These are phyloP conservation scores for Epinotia ramella DNA, from an alignment of 2,888 invertebrate species.

Conservation along the genomic window DNA sequence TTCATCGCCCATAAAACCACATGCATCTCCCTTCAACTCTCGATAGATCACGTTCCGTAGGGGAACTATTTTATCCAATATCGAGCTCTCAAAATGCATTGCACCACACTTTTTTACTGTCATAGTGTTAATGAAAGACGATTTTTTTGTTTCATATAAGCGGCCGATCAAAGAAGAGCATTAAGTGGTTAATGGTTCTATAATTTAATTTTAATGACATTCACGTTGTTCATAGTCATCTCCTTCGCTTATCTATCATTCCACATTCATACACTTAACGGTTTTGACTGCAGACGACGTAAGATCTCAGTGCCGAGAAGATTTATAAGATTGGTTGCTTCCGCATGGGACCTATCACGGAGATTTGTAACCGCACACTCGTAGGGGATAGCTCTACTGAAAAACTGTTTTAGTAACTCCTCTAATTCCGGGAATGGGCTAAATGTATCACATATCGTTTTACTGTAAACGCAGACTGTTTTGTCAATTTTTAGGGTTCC, in stretches of 20 bases:
- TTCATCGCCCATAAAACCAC: conserved; percentile 80
- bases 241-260: conserved; percentile 31
- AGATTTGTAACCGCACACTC: conserved; percentile 65
- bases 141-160: conserved; percentile 20
- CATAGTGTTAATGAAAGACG: conserved; percentile 27
- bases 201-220: conserved; percentile 43
- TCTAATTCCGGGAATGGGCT: conserved; percentile 61
- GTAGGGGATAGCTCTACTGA: conserved; percentile 54
- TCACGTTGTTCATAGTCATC: conserved; percentile 30
- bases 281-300: conserved; percentile 56
- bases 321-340: conserved; percentile 60
- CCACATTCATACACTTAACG: conserved; percentile 40
- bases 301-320: conserved; percentile 59
- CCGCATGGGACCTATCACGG: conserved; percentile 60
- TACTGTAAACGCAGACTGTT: conserved; percentile 40
- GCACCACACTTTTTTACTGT: background rate
- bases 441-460: conserved; percentile 48
- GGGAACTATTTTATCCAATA: conserved; percentile 60
- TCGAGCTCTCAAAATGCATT: conserved; percentile 5
- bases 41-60: conserved; percentile 72
- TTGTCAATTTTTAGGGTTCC: too few species aligned
- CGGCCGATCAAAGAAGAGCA: conserved; percentile 34
- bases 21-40: conserved; percentile 65
- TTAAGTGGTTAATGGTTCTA: conserved; percentile 35
- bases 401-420: conserved; percentile 61